phyloP scores from a whole-genome alignment of 2,113 vertebrate species.

The Bos indicus region DNA sequence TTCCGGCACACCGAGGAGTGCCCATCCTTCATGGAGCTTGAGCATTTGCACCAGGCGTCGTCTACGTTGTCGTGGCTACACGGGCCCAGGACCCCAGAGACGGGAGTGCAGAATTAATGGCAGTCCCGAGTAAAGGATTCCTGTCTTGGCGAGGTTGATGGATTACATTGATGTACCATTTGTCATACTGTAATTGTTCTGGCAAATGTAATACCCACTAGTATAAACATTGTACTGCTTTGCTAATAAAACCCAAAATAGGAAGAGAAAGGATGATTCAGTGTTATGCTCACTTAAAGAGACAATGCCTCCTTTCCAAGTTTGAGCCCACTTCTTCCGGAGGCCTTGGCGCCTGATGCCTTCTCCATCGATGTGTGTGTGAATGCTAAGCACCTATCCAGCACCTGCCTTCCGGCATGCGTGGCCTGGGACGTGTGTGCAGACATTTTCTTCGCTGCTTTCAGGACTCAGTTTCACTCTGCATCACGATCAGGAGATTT shows the following conservation, averaged over 20 bases:
- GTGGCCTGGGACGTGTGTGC: background rate
- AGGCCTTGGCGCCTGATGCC: accelerated
- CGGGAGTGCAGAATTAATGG: constrained; percentile 92
- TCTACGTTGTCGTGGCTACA: constrained; percentile 95
- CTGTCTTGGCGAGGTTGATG: constrained; percentile 96
- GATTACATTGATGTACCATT: constrained; percentile 99
- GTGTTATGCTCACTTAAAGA: constrained; percentile 89
- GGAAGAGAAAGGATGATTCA: constrained; percentile 94
- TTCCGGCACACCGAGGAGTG: constrained; percentile 80
- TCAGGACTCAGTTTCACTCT: background rate
- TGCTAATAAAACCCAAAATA: constrained; percentile 96
- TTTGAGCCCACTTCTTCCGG: constrained; percentile 56
- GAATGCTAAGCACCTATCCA: accelerated
- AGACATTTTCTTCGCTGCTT: background rate
- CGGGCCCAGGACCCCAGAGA: constrained; percentile 96
- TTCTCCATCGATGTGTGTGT: background rate
- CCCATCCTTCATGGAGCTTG: constrained; percentile 86
- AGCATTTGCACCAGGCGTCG: constrained; percentile 86
- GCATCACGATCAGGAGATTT: background rate
- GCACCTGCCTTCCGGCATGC: background rate
- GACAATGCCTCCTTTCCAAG: constrained; percentile 84
- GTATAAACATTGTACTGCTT: constrained; percentile 97
- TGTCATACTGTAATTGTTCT: constrained; percentile 99
- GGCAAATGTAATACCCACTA: constrained; percentile 99
- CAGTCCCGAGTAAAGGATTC: constrained; percentile 97